Conservation (phyloP, 2,888 invertebrate species). For the Netelia virgata region DNA sequence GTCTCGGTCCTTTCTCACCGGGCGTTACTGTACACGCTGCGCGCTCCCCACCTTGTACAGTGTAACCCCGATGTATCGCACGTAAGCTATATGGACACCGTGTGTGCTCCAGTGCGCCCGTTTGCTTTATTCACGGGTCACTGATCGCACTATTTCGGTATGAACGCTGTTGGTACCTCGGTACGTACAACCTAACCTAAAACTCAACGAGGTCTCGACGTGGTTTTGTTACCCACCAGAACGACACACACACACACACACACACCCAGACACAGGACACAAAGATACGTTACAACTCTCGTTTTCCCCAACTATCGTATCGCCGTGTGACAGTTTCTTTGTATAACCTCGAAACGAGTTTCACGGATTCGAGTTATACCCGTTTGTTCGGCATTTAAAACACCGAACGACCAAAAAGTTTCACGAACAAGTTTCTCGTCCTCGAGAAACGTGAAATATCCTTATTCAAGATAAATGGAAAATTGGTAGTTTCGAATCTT, state of each 20-base stretch:
- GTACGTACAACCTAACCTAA: constrained; percentile 20
- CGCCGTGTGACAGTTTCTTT: constrained; percentile 15
- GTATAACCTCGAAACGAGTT: constrained; percentile 23
- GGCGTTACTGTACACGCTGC: constrained; percentile 42
- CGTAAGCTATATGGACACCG: background rate
- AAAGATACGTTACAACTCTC: constrained; percentile 9
- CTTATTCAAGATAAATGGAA: background rate
- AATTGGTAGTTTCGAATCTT: background rate
- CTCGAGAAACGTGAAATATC: too few relatives aligned
- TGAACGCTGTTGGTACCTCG: constrained; percentile 60
- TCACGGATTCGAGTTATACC: constrained; percentile 7
- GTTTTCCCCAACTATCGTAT: constrained; percentile 49
- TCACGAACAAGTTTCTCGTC: background rate
- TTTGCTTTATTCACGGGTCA: constrained; percentile 74
- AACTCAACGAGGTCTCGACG: constrained; percentile 65
- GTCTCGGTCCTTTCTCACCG: constrained; percentile 58
- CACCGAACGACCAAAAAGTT: background rate
- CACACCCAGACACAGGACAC: constrained; percentile 56
- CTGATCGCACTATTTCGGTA: constrained; percentile 75
- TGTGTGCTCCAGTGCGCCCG: constrained; percentile 56
- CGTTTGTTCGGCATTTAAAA: background rate
- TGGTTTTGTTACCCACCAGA: constrained; percentile 28
- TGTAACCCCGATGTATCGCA: constrained; percentile 1
- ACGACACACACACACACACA: constrained; percentile 58
- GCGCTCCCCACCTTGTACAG: constrained; percentile 21